A percentile compares a stretch with the other conserved stretches of the same genome.
phyloP scores from a whole-genome alignment of 2,888 invertebrate species.

The Chydorus sphaericus region DNA sequence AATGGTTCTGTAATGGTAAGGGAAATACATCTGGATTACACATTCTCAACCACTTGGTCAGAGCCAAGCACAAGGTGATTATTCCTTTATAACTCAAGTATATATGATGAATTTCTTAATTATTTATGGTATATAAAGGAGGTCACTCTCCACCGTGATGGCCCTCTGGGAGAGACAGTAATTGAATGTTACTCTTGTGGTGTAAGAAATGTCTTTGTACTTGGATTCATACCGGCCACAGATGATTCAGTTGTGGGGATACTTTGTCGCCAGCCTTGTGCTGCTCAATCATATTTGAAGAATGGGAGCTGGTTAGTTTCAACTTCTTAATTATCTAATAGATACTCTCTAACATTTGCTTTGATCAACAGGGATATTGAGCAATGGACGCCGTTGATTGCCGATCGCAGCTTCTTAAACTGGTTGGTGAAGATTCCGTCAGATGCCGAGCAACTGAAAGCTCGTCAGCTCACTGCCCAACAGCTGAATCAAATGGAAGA shows the following conservation, averaged over 20 bases:
- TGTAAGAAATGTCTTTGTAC: constrained; percentile 90
- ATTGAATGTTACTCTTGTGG: constrained; percentile 98
- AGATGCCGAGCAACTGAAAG: constrained; percentile 88
- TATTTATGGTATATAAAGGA: constrained; percentile 37
- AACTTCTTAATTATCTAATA: neutral
- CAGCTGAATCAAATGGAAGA: constrained; percentile 97
- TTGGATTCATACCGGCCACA: constrained; percentile 98
- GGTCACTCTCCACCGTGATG: constrained; percentile 91
- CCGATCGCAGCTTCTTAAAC: constrained; percentile 85
- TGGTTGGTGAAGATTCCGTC: constrained; percentile 98
- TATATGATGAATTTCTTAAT: neutral
- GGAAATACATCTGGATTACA: constrained; percentile 97
- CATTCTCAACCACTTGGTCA: constrained; percentile 94
- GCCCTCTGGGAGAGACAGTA: constrained; percentile 92
- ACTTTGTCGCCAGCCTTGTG: constrained; percentile 94
- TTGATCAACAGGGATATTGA: constrained; percentile 61
- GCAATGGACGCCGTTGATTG: constrained; percentile 95
- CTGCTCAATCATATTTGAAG: constrained; percentile 88
- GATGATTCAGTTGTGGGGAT: constrained; percentile 95
- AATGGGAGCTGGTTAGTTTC: constrained; percentile 84
- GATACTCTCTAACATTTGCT: constrained; percentile 10
- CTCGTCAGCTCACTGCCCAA: constrained; percentile 90
- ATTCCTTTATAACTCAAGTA: neutral
- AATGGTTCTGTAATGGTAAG: constrained; percentile 99
- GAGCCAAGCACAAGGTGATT: constrained; percentile 81